Evolutionary conservation across 2,888 invertebrate genomes (phyloP), one percentile per base, ranked within the genome.

Genomic region (Biston stratarius): DNA sequence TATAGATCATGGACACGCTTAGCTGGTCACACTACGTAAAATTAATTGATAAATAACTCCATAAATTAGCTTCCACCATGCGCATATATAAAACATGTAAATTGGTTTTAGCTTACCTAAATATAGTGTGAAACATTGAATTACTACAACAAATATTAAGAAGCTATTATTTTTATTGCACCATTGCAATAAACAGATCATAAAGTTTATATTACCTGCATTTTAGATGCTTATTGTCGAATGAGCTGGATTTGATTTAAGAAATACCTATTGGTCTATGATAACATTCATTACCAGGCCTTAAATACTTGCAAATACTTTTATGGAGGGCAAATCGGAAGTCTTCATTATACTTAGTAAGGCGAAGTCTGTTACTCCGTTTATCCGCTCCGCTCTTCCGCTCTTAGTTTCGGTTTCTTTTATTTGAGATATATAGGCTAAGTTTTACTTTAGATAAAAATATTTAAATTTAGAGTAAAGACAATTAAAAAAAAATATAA

Each of bases 131-230:
- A 57, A 64, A 68, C 56, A 64, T 56, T 48, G 55, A 60, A 62
- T 62, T 62, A 65, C 64, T 69, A 45, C 56, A 51, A 64, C 60
- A 64, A 68, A 68, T 68, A 68, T 64, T 51, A 62, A 69, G 58
- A 59, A 62, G 59, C 61, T 42, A 65, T 69, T 69, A 65, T 65
- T 69, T 69, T 69, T 69, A 69, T 69, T 62, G 59, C 59, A 65
- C 62, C 65, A 60, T 61, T 69, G 69, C 58, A 65, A 69, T 69
- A 69, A 69, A 69, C 70, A 71, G 62, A 65, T 65, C 70, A 71
- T 71, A 67, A 67, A 71, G 45, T 60, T 63, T 64, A 67, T 63
- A 64, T 68, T 59, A 58, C 62, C 42, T 48, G 36, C 14, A n/a
- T 62, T 59, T 62, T 62, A 58, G 59, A 62, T n/a, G 58, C 58